A percentile compares a stretch with the other conserved stretches of the same genome.
Conservation (phyloP, 2,113 vertebrate genomes). For the Rattus norvegicus region DNA sequence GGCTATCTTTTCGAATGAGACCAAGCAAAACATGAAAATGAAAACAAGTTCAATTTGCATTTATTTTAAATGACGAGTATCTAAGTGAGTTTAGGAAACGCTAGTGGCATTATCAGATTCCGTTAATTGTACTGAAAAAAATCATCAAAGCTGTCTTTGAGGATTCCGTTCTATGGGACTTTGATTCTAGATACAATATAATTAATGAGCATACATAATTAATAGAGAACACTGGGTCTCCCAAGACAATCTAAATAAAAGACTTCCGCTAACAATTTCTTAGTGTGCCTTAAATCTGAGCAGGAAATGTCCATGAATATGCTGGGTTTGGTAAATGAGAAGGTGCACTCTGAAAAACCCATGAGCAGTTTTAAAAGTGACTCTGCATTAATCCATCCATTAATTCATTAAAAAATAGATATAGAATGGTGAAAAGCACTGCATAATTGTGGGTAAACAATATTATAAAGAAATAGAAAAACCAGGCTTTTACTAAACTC, state of each 20-base stretch:
- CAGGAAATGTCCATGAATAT: slow-evolving; percentile 8
- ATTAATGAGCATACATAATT: background rate
- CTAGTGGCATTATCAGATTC: background rate
- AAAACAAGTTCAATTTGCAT: slow-evolving; percentile 52
- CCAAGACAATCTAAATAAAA: slow-evolving; percentile 36
- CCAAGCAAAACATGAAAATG: background rate
- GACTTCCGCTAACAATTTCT: background rate
- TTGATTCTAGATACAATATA: slow-evolving; percentile 36
- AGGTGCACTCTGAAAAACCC: slow-evolving; percentile 34
- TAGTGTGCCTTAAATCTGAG: background rate
- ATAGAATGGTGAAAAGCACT: background rate
- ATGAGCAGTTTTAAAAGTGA: background rate
- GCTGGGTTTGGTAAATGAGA: background rate
- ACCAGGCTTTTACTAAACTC: background rate
- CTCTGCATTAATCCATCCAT: background rate
- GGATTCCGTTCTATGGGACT: background rate
- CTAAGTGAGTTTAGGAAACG: background rate
- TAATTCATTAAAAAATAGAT: slow-evolving; percentile 21
- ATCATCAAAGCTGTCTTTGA: background rate
- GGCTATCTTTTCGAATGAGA: background rate
- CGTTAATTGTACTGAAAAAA: slow-evolving; percentile 26
- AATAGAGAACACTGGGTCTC: background rate
- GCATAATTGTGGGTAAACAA: background rate
- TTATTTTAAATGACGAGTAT: slow-evolving; percentile 51
- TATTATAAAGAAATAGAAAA: background rate